Percentiles rank a stretch among this genome's conserved stretches.
These are phyloP conservation scores for Ondatra zibethicus DNA, from an alignment of 2,113 vertebrate species.

Conservation along the genomic window DNA sequence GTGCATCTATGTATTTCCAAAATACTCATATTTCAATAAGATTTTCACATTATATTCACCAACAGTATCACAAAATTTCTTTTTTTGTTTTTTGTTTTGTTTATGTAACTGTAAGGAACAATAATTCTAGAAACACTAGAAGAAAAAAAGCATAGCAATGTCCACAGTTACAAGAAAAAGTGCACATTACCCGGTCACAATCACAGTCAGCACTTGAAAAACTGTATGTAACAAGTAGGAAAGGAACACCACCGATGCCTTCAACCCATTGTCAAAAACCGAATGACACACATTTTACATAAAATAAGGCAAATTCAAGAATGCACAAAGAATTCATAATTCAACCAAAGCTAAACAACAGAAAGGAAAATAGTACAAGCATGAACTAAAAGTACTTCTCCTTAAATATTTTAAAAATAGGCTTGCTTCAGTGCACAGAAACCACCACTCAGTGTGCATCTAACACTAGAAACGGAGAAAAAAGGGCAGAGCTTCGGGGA, in stretches of 20 bases:
- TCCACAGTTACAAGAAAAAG: slow-evolving; percentile 94
- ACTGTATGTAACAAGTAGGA: slow-evolving; percentile 92
- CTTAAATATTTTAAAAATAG: slow-evolving; percentile 88
- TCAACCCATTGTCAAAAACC: slow-evolving; percentile 90
- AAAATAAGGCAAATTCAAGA: slow-evolving; percentile 94
- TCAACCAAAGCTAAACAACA: slow-evolving; percentile 88
- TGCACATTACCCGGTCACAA: slow-evolving; percentile 94
- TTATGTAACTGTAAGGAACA: slow-evolving; percentile 91
- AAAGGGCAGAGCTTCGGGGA: slow-evolving; percentile 67
- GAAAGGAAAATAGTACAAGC: slow-evolving; percentile 87
- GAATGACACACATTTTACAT: slow-evolving; percentile 90
- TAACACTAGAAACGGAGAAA: slow-evolving; percentile 89
- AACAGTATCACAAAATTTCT: slow-evolving; percentile 94
- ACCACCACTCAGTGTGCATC: slow-evolving; percentile 87
- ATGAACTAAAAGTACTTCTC: slow-evolving; percentile 87
- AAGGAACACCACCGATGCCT: slow-evolving; percentile 91
- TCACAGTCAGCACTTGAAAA: slow-evolving; percentile 94
- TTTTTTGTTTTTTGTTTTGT: slow-evolving; percentile 81
- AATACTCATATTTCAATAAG: slow-evolving; percentile 92
- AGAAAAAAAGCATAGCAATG: slow-evolving; percentile 93
- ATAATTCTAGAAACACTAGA: slow-evolving; percentile 93
- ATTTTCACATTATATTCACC: slow-evolving; percentile 94
- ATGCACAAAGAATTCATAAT: slow-evolving; percentile 90
- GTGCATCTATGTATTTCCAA: slow-evolving; percentile 90
- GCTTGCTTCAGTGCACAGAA: slow-evolving; percentile 88